Evolutionary conservation across 2,888 invertebrate genomes (phyloP).

Genomic region (Drosophila engyochracea): DNA sequence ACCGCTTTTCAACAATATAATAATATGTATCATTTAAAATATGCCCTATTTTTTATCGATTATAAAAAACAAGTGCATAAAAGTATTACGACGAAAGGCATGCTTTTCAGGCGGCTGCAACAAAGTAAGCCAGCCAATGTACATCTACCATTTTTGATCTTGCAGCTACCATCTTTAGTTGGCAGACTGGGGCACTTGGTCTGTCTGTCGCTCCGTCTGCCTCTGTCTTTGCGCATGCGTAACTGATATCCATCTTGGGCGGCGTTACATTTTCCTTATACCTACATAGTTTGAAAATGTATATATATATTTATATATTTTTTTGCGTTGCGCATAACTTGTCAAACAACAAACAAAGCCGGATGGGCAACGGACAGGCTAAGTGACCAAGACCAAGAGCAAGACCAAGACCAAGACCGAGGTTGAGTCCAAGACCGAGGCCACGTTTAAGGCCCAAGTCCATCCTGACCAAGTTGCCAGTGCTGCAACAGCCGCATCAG

Average conservation of each 20-base stretch:
- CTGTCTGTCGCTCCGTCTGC: neutral
- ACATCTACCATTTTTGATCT: conserved; percentile 1
- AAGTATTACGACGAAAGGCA: neutral
- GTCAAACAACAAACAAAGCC: conserved; percentile 75
- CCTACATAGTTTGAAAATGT: conserved; percentile 35
- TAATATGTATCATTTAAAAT: neutral
- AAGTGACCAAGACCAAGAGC: conserved; percentile 9
- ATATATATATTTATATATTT: conserved; percentile 14
- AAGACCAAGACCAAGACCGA: neutral
- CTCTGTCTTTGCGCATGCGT: conserved; percentile 64
- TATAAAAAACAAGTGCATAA: neutral
- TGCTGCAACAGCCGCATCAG: conserved; percentile 17
- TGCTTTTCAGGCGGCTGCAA: neutral
- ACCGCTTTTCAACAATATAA: neutral
- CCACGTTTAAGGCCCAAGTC: conserved; percentile 27
- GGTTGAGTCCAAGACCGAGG: conserved; percentile 6
- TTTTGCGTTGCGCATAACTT: conserved; percentile 65
- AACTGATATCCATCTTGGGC: conserved; percentile 76
- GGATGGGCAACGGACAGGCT: conserved; percentile 43
- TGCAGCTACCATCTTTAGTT: conserved; percentile 19
- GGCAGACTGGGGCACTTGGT: conserved; percentile 13
- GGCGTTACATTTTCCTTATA: conserved; percentile 68
- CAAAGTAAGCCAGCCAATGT: conserved; percentile 6
- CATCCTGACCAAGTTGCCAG: conserved; percentile 33
- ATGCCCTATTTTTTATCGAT: conserved; percentile 2